Conservation (phyloP, 2,888 invertebrate species). For the Ormyrus pomaceus region DNA sequence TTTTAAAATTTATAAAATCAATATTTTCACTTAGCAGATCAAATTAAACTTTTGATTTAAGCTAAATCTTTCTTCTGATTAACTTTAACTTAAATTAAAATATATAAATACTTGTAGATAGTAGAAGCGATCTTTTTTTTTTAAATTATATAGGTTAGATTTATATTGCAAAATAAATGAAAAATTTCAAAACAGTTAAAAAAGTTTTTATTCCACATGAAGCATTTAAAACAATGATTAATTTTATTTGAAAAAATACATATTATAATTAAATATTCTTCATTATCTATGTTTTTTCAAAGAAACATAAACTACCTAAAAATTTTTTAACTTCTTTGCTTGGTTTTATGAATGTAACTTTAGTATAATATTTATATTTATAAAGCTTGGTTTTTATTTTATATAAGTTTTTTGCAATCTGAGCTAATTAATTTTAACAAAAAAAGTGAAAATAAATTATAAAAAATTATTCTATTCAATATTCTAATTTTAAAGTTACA, state of each 20-base stretch:
- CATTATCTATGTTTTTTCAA: conserved; percentile 15
- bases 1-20: background rate
- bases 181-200: background rate
- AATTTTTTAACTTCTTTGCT: background rate
- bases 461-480: background rate
- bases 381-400: background rate
- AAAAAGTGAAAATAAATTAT: too few relatives aligned
- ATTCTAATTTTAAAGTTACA: background rate
- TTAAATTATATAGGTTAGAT: conserved; percentile 6
- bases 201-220: too few relatives aligned
- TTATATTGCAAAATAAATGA: background rate
- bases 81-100: too few relatives aligned
- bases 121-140: too few relatives aligned
- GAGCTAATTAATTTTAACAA: too few relatives aligned
- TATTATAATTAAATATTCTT: background rate
- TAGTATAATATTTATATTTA: background rate
- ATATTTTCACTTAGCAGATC: background rate
- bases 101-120: too few relatives aligned
- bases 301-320: background rate
- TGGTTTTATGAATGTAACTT: background rate
- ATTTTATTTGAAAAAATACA: too few relatives aligned
- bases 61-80: too few relatives aligned
- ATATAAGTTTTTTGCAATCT: background rate
- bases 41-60: too few relatives aligned
- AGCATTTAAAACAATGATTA: too few relatives aligned